Evolutionary conservation across 2,888 invertebrate genomes (phyloP).

Genomic region (Aspidiotus rigidus): DNA sequence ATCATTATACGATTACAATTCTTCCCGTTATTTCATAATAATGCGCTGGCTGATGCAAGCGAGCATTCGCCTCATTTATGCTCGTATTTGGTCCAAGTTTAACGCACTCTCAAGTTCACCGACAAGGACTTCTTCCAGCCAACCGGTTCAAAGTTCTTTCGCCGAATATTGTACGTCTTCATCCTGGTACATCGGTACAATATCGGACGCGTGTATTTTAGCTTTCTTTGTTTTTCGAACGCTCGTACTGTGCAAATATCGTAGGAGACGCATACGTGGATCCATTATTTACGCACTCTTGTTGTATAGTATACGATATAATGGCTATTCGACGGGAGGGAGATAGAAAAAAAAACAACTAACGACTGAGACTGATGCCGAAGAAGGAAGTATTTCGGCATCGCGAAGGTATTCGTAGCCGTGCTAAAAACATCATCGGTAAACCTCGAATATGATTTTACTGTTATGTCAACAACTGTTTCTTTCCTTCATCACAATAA

Average conservation of each 20-base stretch:
- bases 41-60: too few species aligned
- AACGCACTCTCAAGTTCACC: too few species aligned
- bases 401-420: constrained; percentile 9
- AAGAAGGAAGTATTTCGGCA: constrained; percentile 9
- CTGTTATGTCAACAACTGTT: constrained; percentile 34
- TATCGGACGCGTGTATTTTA: too few species aligned
- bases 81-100: too few species aligned
- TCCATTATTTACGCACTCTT: background rate
- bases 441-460: constrained; percentile 24
- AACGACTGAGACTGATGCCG: background rate
- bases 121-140: too few species aligned
- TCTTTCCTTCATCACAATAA: constrained; percentile 24
- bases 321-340: background rate
- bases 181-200: too few species aligned
- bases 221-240: background rate
- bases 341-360: background rate
- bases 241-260: background rate
- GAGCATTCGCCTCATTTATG: too few species aligned
- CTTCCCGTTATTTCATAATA: too few species aligned
- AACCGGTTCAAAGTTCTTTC: too few species aligned
- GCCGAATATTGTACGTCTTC: too few species aligned
- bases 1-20: too few species aligned
- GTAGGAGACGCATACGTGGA: background rate
- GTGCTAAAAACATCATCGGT: constrained; percentile 7
- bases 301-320: background rate